Conservation (phyloP, 2,888 invertebrate genomes). For the Drosophila kuntzei region DNA sequence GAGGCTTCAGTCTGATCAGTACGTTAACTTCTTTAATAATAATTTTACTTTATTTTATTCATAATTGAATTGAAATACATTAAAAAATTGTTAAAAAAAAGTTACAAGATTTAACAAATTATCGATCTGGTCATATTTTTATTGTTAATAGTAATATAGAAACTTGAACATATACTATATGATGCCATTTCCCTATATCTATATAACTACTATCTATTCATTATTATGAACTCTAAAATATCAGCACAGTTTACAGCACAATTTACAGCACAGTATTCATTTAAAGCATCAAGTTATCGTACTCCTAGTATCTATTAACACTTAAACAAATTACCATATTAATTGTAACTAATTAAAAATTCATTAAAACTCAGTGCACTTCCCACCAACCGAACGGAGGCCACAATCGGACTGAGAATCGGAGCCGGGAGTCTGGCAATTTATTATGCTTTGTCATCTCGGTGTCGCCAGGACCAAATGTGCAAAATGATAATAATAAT, state of each 20-base stretch:
- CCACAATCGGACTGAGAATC: slow-evolving; percentile 21
- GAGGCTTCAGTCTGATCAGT: too few relatives aligned
- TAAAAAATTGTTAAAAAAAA: too few relatives aligned
- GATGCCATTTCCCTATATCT: too few relatives aligned
- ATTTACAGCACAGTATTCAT: neutral
- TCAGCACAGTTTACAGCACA: neutral
- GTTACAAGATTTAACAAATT: too few relatives aligned
- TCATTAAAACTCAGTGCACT: slow-evolving; percentile 68
- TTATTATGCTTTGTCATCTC: slow-evolving; percentile 81
- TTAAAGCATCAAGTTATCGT: slow-evolving; percentile 1
- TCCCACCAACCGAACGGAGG: slow-evolving; percentile 9
- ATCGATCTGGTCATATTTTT: too few relatives aligned
- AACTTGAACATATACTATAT: too few relatives aligned
- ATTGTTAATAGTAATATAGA: too few relatives aligned
- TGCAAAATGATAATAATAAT: slow-evolving; percentile 79
- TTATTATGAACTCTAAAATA: neutral
- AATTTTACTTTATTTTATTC: too few relatives aligned
- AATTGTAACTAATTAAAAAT: slow-evolving; percentile 83
- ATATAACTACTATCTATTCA: neutral
- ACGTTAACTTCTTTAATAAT: too few relatives aligned
- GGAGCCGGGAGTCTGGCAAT: slow-evolving; percentile 47
- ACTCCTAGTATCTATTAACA: slow-evolving; percentile 49
- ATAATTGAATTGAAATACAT: too few relatives aligned
- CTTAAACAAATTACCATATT: slow-evolving; percentile 82
- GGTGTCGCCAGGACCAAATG: slow-evolving; percentile 62